Percentiles rank a stretch among this genome's conserved stretches.
Conservation (phyloP, 2,113 vertebrate species). For the Corythoichthys intestinalis region DNA sequence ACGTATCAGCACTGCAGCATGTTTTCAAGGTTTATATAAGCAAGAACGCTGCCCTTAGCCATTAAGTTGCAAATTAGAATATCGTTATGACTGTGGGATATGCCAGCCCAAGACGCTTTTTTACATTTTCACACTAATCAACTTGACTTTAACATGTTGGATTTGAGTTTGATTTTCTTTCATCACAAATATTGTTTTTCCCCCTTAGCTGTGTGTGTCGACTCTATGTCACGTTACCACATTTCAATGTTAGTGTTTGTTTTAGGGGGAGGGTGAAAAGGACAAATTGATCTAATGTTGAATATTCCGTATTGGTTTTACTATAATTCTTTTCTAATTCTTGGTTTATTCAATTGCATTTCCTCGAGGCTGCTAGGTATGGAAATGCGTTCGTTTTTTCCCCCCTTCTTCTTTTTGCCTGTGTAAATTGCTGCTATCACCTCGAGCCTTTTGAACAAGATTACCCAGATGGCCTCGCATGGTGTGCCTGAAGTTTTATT, state of each 20-base stretch:
- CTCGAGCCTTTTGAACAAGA: conserved; percentile 79
- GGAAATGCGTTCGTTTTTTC: conserved; percentile 72
- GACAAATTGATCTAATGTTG: conserved; percentile 75
- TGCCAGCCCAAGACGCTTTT: conserved; percentile 65
- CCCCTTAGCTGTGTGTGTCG: conserved; percentile 52
- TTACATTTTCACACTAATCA: conserved; percentile 74
- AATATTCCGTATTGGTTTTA: conserved; percentile 79
- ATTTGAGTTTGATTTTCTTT: conserved; percentile 75
- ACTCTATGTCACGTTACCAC: conserved; percentile 5
- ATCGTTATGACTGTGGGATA: conserved; percentile 71
- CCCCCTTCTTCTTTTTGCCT: conserved; percentile 60
- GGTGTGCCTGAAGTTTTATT: conserved; percentile 77
- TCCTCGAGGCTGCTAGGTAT: conserved; percentile 77
- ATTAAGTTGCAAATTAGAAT: conserved; percentile 73
- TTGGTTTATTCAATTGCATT: conserved; percentile 77
- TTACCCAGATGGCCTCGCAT: conserved; percentile 80
- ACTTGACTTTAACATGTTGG: conserved; percentile 75
- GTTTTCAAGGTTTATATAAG: conserved; percentile 74
- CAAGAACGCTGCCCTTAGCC: conserved; percentile 64
- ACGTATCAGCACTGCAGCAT: conserved; percentile 58
- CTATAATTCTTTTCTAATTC: conserved; percentile 79
- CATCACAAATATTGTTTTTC: conserved; percentile 69
- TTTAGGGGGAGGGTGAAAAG: conserved; percentile 51
- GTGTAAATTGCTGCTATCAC: conserved; percentile 78
- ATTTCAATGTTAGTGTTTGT: conserved; percentile 19